phyloP scores from a whole-genome alignment of 2,113 vertebrate species.

The Calcarius ornatus region DNA sequence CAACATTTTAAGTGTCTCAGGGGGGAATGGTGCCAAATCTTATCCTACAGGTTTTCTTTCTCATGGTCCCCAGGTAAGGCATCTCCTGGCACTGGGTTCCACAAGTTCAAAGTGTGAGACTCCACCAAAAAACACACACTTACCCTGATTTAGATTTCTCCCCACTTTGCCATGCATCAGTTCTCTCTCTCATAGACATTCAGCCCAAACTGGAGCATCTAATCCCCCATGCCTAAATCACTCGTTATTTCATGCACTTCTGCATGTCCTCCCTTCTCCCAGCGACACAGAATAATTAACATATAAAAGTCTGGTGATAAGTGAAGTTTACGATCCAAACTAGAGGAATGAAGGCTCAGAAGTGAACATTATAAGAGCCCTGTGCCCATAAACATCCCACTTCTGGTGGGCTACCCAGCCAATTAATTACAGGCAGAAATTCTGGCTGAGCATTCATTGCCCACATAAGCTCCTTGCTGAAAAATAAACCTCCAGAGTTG shows the following conservation, averaged over 20 bases:
- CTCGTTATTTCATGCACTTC: background rate
- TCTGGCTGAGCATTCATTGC: conserved; percentile 42
- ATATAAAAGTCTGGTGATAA: conserved; percentile 65
- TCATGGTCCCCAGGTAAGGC: background rate
- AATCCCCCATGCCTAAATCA: background rate
- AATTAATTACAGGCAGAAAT: conserved; percentile 60
- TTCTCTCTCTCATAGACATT: background rate
- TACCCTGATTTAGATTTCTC: background rate
- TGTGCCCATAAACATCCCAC: conserved; percentile 69
- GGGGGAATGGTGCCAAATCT: conserved; percentile 13
- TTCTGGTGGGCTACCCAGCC: conserved; percentile 62
- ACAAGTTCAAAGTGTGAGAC: accelerated
- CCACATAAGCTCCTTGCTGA: conserved; percentile 31
- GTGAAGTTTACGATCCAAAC: conserved; percentile 62
- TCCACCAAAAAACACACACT: background rate
- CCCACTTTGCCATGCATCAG: accelerated
- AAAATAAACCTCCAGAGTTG: conserved; percentile 45
- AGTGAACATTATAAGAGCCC: conserved; percentile 67
- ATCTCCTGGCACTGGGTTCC: background rate
- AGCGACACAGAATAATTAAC: conserved; percentile 43
- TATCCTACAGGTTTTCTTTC: background rate
- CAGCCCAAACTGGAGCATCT: background rate
- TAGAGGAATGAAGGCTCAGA: conserved; percentile 61
- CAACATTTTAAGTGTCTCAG: conserved; percentile 10
- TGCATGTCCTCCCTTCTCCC: background rate